A percentile compares a stretch with the other conserved stretches of the same genome.
phyloP scores from a whole-genome alignment of 2,797 vertebrate species.

The Takifugu rubripes region DNA sequence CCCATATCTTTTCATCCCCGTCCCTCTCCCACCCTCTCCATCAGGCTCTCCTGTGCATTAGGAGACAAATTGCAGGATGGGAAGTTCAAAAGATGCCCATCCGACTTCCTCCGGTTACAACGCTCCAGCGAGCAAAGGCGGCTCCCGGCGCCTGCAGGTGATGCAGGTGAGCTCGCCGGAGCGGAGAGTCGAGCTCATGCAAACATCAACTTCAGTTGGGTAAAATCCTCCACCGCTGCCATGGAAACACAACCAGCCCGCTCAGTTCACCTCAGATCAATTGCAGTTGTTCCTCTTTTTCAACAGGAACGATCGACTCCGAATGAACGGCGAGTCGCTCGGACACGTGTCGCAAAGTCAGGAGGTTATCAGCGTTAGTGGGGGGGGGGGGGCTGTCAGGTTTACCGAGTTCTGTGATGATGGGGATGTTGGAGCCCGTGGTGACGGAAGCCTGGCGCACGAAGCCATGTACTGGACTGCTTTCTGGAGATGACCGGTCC shows the following conservation, averaged over 20 bases:
- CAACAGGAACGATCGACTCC: not conserved
- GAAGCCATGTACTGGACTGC: constrained; percentile 96
- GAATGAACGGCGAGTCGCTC: constrained; percentile 45
- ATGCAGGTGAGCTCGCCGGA: not conserved
- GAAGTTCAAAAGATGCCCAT: constrained; percentile 42
- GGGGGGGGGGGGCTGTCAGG: constrained; percentile 1
- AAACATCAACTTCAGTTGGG: constrained; percentile 28
- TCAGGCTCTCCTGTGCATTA: constrained; percentile 65
- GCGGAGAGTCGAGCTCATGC: not conserved
- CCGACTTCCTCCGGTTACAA: constrained; percentile 47
- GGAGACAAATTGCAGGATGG: constrained; percentile 60
- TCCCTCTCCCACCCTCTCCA: constrained; percentile 48
- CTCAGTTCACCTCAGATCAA: constrained; percentile 41
- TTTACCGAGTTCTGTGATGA: constrained; percentile 98
- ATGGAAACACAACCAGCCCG: constrained; percentile 28
- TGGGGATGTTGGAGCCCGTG: constrained; percentile 96
- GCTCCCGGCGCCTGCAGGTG: not conserved
- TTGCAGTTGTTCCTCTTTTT: constrained; percentile 41
- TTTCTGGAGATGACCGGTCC: constrained; percentile 97
- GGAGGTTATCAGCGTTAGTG: constrained; percentile 13
- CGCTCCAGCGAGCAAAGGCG: constrained; percentile 9
- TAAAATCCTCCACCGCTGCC: constrained; percentile 25
- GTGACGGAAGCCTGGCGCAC: constrained; percentile 94
- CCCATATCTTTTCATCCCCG: constrained; percentile 51
- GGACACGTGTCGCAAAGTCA: constrained; percentile 26